These are phyloP conservation scores for Lota lota DNA, from an alignment of 2,113 vertebrate genomes.

Conservation along the genomic window DNA sequence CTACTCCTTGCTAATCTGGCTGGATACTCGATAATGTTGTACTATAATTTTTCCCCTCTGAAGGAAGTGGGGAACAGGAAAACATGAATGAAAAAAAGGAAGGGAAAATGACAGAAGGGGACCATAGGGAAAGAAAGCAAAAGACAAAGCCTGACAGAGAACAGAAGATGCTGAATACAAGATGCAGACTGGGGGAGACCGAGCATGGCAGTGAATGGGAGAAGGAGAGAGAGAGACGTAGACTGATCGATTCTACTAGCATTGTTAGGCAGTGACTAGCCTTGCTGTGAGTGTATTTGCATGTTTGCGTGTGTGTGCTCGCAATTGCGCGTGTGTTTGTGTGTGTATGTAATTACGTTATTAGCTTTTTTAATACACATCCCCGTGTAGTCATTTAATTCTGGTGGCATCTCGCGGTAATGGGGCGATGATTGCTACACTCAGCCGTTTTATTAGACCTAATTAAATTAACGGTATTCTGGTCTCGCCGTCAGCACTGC, in stretches of 20 bases:
- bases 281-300: conserved; percentile 21
- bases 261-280: conserved; percentile 48
- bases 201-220: conserved; percentile 12
- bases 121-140: too few species aligned
- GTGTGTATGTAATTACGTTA: conserved; percentile 65
- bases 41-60: too few species aligned
- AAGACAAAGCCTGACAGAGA: too few species aligned
- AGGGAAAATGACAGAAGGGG: too few species aligned
- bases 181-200: background rate
- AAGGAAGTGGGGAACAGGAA: too few species aligned
- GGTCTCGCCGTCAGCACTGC: conserved; percentile 47
- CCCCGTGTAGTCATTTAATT: conserved; percentile 50
- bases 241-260: conserved; percentile 44
- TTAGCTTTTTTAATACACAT: conserved; percentile 60
- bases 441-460: conserved; percentile 65
- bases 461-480: conserved; percentile 67
- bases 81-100: too few species aligned
- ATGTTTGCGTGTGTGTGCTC: background rate
- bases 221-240: conserved; percentile 5
- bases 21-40: too few species aligned
- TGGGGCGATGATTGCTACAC: conserved; percentile 54
- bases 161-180: too few species aligned
- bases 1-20: too few species aligned
- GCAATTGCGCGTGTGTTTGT: background rate
- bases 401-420: conserved; percentile 44